Base-by-base conservation (phyloP, 1,140 invertebrate genomes). In the Pseudomyrmex sp. region DNA sequence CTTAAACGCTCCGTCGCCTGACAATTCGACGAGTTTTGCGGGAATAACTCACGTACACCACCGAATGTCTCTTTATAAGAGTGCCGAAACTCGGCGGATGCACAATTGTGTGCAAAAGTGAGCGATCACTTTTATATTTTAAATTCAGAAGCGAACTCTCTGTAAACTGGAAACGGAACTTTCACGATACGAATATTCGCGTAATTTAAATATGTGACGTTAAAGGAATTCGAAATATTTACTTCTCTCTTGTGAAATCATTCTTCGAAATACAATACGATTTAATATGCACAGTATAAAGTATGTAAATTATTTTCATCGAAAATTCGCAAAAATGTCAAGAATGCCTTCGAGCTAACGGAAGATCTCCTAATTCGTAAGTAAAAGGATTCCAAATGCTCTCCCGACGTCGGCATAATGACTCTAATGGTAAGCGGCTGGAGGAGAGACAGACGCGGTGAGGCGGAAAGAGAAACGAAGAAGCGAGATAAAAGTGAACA, bases 1-100 rank as follows among this genome's bases (percentile, higher is more conserved):
- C 89, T 86, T 91, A 90, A 91, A 90, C 73, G 79, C 44, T 18
- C 52, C 65, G 44, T 48, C 26, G 44, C 20, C 65, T 74, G 83
- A 91, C 82, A 85, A 88, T 85, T 68, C 75, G 23, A 23, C 13
- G 54, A 59, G 52, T 73, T 74, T 77, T 50, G 73, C 79, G 59
- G 62, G 52, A 75, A 52, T 61, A 50, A 35, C 54, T 74, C 63
- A 44, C 12, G 44, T 50, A 68, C 56, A 8, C 12, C 15, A 46
- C 26, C 12, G 23, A 77, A 8, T 63, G 23, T 56, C 13, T 72
- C 52, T 68, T n/a, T 61, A 20, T 44, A 15, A 77, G 66, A 83
- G 58, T 59, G 10, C 44, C 2, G n/a, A 23, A 63, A 87, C 72
- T 63, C 74, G 84, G 84, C 79, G 61, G 58, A n/a, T 35, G 5